Conservation (phyloP, 2,113 vertebrate genomes). For the Limanda limanda region DNA sequence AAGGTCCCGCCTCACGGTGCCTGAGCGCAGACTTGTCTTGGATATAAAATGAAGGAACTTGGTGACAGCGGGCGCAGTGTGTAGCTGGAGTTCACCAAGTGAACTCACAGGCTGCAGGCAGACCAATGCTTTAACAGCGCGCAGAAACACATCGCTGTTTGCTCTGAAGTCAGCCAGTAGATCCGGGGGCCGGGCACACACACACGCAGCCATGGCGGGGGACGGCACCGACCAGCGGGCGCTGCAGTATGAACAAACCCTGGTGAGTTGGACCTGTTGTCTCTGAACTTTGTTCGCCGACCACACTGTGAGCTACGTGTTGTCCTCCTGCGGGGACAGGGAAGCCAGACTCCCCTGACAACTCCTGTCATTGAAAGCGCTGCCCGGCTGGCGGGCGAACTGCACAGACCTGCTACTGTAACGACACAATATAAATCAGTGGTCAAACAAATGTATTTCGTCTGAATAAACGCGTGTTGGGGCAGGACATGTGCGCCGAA, state of each 20-base stretch:
- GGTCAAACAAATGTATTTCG: background rate
- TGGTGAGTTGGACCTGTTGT: constrained; percentile 86
- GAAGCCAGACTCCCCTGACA: constrained; percentile 1
- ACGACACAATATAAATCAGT: background rate
- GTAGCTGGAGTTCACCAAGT: constrained; percentile 40
- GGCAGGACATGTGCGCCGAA: background rate
- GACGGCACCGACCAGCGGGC: constrained; percentile 90
- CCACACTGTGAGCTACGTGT: background rate
- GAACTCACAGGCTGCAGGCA: constrained; percentile 14
- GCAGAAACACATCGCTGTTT: background rate
- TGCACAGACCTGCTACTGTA: background rate
- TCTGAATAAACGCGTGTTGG: background rate
- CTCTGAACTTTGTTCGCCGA: constrained; percentile 34
- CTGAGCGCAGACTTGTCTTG: constrained; percentile 35
- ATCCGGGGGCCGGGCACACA: background rate
- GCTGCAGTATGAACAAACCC: constrained; percentile 95
- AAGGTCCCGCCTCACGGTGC: constrained; percentile 74
- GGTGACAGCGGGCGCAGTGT: constrained; percentile 17
- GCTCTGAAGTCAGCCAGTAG: background rate
- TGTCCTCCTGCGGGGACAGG: background rate
- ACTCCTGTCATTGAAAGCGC: background rate
- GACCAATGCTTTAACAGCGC: constrained; percentile 36
- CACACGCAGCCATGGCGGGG: constrained; percentile 81
- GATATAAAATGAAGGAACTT: constrained; percentile 78
- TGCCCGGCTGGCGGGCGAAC: too few species aligned